Base-by-base conservation (phyloP, 2,888 invertebrate genomes). In the Nomada ferruginata region DNA sequence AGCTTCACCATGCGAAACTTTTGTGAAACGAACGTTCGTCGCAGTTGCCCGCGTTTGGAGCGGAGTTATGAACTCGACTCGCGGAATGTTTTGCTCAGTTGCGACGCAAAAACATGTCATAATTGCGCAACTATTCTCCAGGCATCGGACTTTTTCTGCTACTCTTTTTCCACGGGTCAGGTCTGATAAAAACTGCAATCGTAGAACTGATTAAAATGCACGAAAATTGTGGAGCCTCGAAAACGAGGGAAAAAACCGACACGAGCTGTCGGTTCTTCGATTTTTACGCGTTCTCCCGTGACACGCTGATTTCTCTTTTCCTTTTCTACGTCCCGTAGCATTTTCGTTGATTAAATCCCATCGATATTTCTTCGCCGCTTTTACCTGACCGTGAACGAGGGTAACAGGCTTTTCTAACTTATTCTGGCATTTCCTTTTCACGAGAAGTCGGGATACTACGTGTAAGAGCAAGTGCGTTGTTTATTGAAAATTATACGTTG, bases 331-430 rank as follows among this genome's bases (percentile, higher is more conserved):
- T 84, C 76, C 50, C 70, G 47, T 2, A 36, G 60, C 50, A 50
- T 70, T 50, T 50, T 59, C 76, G 79, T 83, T 85, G 77, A 85
- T 85, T 78, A 80, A 85, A 83, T 77, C 85, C 63, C 83, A 63
- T 75, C 78, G 61, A 52, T 42, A 71, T 84, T 83, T 79, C 75
- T 42, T 47, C n/a, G 63, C 47, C 36, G 66, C 69, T 66, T 23
- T 55, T 66, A 63, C 36, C 71, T 64, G 60, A 20, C 50, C 60
- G 65, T 63, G 71, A 76, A 69, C 78, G 76, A 83, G 72, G 76
- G 47, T 65, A 65, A 59, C 78, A n/a, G 71, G 76, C 76, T 79
- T 74, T 74, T 53, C 74, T 64, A 57, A 73, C 69, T 61, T 44
- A 68, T 44, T 71, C 60, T 60, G 36, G 47, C 69, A 10, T 11